Evolutionary conservation across 2,113 vertebrate genomes (phyloP).

Genomic region (Sinocyclocheilus maitianheensis): DNA sequence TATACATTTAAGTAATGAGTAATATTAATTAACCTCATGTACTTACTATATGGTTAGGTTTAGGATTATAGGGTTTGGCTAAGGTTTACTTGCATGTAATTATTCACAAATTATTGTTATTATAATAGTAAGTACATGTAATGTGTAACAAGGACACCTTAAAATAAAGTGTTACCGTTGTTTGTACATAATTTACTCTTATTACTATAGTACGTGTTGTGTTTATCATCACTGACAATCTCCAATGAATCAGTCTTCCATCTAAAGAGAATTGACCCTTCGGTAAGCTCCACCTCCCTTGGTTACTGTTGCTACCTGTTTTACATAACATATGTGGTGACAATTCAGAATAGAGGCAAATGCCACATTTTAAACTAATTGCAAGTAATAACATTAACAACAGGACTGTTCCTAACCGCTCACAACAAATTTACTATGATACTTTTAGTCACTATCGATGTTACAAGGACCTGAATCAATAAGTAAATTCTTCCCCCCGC

Average conservation of each 20-base stretch:
- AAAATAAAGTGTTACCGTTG: too few species aligned
- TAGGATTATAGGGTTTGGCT: too few species aligned
- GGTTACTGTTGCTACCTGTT: not conserved
- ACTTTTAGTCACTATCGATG: not conserved
- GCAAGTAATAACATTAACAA: not conserved
- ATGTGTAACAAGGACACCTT: too few species aligned
- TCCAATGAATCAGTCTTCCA: not conserved
- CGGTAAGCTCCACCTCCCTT: not conserved
- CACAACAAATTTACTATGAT: not conserved
- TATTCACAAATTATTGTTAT: too few species aligned
- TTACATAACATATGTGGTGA: not conserved
- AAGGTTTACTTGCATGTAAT: too few species aligned
- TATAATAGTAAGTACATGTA: too few species aligned
- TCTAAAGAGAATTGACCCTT: not conserved
- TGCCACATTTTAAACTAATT: not conserved
- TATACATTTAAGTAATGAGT: too few species aligned
- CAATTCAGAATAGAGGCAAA: not conserved
- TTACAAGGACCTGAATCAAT: not conserved
- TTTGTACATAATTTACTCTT: not conserved
- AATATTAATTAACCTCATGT: too few species aligned
- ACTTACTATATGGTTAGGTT: too few species aligned
- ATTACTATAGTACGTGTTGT: not conserved
- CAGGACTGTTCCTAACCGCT: not conserved
- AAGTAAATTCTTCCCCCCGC: not conserved
- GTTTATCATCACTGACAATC: not conserved